phyloP scores from a whole-genome alignment of 1,140 invertebrate genomes.

The Littorina saxatilis region DNA sequence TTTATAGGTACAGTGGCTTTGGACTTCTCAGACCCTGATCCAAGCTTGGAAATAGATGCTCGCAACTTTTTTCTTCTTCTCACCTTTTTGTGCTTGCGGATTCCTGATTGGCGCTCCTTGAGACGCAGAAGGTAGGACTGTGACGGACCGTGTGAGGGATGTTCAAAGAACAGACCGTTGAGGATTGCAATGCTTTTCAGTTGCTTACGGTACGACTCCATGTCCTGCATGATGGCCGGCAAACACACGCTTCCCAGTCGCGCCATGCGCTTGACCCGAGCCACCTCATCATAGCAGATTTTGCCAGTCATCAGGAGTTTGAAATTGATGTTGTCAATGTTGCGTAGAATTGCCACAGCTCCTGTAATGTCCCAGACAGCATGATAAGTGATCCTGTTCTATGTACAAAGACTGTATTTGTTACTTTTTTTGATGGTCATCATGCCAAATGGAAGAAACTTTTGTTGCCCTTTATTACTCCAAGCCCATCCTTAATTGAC shows the following conservation, averaged over 20 bases:
- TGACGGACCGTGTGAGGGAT: constrained; percentile 53
- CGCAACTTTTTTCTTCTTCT: constrained; percentile 31
- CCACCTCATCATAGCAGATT: constrained; percentile 71
- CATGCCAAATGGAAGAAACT: too few species aligned
- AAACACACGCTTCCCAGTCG: constrained; percentile 65
- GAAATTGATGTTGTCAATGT: constrained; percentile 74
- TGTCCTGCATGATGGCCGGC: constrained; percentile 71
- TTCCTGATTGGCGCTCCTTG: constrained; percentile 47
- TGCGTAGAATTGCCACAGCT: constrained; percentile 72
- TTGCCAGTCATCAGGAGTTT: constrained; percentile 71
- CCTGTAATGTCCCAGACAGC: constrained; percentile 53
- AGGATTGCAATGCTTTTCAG: constrained; percentile 67
- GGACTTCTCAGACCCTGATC: neutral
- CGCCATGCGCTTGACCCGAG: constrained; percentile 66
- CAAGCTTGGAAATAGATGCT: constrained; percentile 4
- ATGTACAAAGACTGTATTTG: too few species aligned
- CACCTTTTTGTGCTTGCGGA: constrained; percentile 56
- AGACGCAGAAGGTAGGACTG: constrained; percentile 55
- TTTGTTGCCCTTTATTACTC: too few species aligned
- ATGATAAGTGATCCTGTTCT: too few species aligned
- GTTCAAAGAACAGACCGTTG: constrained; percentile 65
- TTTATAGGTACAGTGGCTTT: neutral
- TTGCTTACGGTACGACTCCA: constrained; percentile 66
- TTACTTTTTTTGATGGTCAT: too few species aligned
- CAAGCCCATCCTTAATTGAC: too few species aligned